phyloP scores from a whole-genome alignment of 2,888 invertebrate species.

The Entomobrya multifasciata region DNA sequence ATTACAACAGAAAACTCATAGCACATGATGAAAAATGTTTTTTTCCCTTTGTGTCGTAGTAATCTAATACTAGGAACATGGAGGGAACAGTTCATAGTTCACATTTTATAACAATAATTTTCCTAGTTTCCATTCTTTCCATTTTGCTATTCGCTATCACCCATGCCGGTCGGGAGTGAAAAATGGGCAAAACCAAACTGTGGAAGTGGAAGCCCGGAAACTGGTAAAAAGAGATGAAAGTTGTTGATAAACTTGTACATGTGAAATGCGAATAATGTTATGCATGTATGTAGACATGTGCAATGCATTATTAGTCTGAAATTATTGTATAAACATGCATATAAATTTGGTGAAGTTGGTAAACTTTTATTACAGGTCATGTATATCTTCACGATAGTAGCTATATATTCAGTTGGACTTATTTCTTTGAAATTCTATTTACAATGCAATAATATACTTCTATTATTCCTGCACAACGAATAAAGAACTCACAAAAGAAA shows the following conservation, averaged over 20 bases:
- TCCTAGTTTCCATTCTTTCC: neutral
- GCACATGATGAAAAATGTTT: neutral
- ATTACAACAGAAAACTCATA: neutral
- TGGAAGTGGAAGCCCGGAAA: constrained; percentile 52
- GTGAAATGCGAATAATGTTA: constrained; percentile 1
- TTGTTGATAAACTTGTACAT: constrained; percentile 53
- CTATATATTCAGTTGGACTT: neutral
- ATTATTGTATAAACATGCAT: neutral
- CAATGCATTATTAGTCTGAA: neutral
- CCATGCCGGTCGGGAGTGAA: constrained; percentile 51
- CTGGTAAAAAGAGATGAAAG: constrained; percentile 59
- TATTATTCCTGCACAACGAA: neutral
- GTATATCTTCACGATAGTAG: neutral
- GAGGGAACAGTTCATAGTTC: neutral
- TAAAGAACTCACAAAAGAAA: too few species aligned
- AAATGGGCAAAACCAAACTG: constrained; percentile 60
- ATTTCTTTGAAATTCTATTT: neutral
- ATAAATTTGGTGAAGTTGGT: neutral
- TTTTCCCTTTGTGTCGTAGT: neutral
- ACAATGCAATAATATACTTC: neutral
- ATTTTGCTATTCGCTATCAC: neutral
- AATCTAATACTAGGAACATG: neutral
- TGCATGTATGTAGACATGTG: neutral
- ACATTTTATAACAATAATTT: neutral
- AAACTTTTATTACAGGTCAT: too few species aligned